A percentile compares a stretch with the other conserved stretches of the same genome.
Conservation (phyloP, 2,113 vertebrate species). For the Eulemur rufifrons region DNA sequence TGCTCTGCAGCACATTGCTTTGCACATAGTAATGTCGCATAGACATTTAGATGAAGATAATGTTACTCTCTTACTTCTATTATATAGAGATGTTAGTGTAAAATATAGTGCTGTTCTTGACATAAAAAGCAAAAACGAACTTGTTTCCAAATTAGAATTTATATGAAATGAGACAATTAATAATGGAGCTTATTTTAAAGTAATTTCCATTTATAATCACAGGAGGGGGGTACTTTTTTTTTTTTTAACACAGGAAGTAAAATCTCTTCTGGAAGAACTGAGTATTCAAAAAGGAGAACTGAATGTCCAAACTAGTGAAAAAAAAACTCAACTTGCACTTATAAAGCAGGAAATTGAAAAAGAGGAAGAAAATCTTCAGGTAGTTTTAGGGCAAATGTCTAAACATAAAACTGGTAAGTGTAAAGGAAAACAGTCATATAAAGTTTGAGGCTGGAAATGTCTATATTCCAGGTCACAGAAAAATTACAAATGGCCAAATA, state of each 20-base stretch:
- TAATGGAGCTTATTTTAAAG: conserved; percentile 41
- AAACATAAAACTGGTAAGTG: conserved; percentile 87
- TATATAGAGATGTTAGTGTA: not conserved
- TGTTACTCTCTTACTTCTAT: not conserved
- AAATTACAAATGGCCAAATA: not conserved
- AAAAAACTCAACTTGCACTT: conserved; percentile 80
- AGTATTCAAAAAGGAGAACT: conserved; percentile 87
- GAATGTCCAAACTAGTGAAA: conserved; percentile 86
- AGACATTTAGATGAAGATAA: not conserved
- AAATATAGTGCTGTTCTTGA: conserved; percentile 23
- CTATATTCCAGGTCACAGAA: not conserved
- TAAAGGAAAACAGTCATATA: conserved; percentile 46
- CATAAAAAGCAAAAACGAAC: conserved; percentile 27
- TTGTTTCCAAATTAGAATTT: conserved; percentile 39
- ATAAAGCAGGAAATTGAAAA: conserved; percentile 84
- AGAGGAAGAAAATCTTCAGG: conserved; percentile 85
- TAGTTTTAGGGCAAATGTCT: conserved; percentile 79
- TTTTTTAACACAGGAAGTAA: conserved; percentile 84
- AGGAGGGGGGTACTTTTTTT: not conserved
- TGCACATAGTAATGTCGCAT: not conserved
- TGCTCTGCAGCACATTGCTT: not conserved
- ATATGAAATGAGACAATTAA: conserved; percentile 16
- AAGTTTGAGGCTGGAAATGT: not conserved
- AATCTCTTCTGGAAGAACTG: conserved; percentile 85
- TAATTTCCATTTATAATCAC: conserved; percentile 34